A percentile compares a stretch with the other conserved stretches of the same genome.
Evolutionary conservation across 2,797 vertebrate species (phyloP).

Genomic region (Orientallactaga sibirica): DNA sequence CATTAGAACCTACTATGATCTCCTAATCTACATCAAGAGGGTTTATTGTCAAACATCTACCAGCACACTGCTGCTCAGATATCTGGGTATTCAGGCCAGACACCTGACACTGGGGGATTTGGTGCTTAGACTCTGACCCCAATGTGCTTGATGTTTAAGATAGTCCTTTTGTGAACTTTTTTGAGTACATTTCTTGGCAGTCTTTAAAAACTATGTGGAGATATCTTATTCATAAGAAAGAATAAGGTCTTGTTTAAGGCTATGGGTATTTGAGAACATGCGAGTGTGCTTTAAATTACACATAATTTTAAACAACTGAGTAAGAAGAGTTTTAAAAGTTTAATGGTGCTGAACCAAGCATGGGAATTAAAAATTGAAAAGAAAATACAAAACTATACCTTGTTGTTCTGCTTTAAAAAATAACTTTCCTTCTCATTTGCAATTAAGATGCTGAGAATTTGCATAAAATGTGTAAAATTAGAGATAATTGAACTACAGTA

Average conservation of each 20-base stretch:
- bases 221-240: conserved; percentile 48
- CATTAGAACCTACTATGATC: background rate
- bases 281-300: conserved; percentile 81
- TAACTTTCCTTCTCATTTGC: conserved; percentile 89
- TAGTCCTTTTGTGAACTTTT: background rate
- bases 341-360: conserved; percentile 86
- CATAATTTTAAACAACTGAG: conserved; percentile 85
- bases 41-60: background rate
- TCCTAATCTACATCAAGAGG: background rate
- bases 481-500: conserved; percentile 90
- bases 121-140: background rate
- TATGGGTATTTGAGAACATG: conserved; percentile 77
- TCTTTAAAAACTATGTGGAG: conserved; percentile 43
- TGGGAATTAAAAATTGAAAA: conserved; percentile 89
- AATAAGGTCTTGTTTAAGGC: conserved; percentile 74
- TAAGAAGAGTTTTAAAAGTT: conserved; percentile 88
- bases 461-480: conserved; percentile 91
- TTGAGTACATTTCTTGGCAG: background rate
- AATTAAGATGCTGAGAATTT: conserved; percentile 89
- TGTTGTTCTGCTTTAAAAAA: conserved; percentile 90
- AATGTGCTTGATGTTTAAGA: background rate
- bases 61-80: background rate
- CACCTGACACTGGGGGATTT: background rate
- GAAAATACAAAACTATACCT: conserved; percentile 87
- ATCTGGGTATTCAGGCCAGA: background rate